Base-by-base conservation (phyloP, 2,888 invertebrate genomes). In the Pseudoips prasinana region DNA sequence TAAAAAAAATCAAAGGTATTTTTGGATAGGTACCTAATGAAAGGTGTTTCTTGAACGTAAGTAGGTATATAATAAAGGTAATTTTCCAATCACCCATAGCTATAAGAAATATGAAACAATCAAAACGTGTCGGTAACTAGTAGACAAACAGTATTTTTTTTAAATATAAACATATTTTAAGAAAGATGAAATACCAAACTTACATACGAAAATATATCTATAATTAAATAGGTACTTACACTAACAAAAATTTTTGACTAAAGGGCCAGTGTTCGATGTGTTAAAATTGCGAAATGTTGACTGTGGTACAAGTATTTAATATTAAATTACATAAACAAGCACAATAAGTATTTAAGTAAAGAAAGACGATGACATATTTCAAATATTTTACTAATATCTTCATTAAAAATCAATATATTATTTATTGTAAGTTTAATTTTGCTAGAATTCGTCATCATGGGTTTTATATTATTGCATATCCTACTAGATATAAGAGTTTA, bases 191-290 rank as follows among this genome's bases (percentile, higher is more conserved):
- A 53, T 66, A 64, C 58, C 61, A 64, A 71, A 73, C 72, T 74
- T 74, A 73, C 71, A 51, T 62, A 63, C 57, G 54, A 54, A 60
- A 54, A 57, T 58, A 54, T 60, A 57, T 46, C 58, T 60, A 57
- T 46, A 54, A 74, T 83, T 82, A 83, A 85, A 84, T 81, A 20
- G n/a, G 20, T 20, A 82, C 81, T 83, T 84, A 84, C 64, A 56
- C 80, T 83, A 85, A 84, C 74, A 62, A 82, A 82, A 79, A 47
- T 54, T 64, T 73, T 81, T 83, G 83, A 86, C 83, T 85, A 83
- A 76, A 69, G 73, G 68, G 78, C 79, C 82, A 75, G 78, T 78
- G 76, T 84, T 86, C 79, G 79, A 84, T 83, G 80, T 80, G 78
- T 66, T 64, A 53, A 58, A 58, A 63, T 61, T 58, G 56, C 59